Evolutionary conservation across 2,888 invertebrate species (phyloP).

Genomic region (Phlogophora meticulosa): DNA sequence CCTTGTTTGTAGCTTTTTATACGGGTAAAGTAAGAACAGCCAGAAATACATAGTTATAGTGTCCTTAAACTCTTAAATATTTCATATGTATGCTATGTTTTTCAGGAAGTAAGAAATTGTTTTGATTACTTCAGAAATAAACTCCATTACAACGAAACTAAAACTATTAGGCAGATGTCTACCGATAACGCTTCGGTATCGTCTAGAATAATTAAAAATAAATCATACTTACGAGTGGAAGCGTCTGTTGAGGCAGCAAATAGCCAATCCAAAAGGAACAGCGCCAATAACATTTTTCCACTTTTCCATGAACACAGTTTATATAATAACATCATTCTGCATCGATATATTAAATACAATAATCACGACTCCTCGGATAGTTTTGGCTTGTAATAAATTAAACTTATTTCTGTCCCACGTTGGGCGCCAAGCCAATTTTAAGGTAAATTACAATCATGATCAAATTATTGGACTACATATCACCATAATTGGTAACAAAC

Average conservation of each 20-base stretch:
- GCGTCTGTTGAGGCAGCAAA: constrained; percentile 83
- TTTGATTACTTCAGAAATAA: neutral
- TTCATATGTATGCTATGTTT: neutral
- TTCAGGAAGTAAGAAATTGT: neutral
- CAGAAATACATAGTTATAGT: neutral
- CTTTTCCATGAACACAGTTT: constrained; percentile 74
- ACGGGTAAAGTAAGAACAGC: neutral
- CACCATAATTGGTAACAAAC: constrained; percentile 46
- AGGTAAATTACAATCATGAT: constrained; percentile 30
- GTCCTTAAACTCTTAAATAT: neutral
- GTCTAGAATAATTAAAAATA: constrained; percentile 43
- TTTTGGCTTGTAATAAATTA: constrained; percentile 16
- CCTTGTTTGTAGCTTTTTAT: neutral
- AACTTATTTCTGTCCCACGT: constrained; percentile 61
- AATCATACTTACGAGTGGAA: constrained; percentile 81
- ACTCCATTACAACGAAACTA: neutral
- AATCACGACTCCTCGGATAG: neutral
- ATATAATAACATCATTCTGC: constrained; percentile 52
- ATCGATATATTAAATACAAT: constrained; percentile 13
- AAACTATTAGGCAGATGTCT: constrained; percentile 1
- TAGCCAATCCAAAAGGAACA: constrained; percentile 85
- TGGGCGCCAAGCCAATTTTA: constrained; percentile 70
- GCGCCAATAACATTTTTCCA: constrained; percentile 79
- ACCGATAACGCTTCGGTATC: neutral
- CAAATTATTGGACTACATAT: constrained; percentile 43